Conservation (phyloP, 2,797 vertebrate genomes). For the Xiphorhynchus erythropygius region DNA sequence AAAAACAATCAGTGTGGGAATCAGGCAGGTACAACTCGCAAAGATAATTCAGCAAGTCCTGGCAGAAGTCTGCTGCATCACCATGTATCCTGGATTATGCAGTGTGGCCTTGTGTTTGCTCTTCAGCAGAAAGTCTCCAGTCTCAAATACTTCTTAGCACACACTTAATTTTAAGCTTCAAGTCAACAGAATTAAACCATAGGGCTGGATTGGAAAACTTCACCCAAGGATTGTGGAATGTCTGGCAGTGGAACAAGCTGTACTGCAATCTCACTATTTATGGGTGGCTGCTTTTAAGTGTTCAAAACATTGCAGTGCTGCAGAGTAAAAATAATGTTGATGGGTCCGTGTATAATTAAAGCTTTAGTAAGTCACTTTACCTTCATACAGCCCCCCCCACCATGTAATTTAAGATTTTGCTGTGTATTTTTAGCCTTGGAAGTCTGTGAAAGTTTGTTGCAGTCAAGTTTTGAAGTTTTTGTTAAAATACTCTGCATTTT, state of each 20-base stretch:
- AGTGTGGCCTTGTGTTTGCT: background rate
- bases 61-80: background rate
- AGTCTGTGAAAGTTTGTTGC: constrained; percentile 17
- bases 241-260: constrained; percentile 30
- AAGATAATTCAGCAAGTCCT: background rate
- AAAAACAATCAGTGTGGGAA: background rate
- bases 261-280: constrained; percentile 54
- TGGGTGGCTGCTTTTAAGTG: background rate
- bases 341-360: background rate
- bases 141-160: background rate
- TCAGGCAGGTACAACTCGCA: background rate
- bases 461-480: background rate
- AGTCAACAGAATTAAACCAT: background rate
- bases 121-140: background rate
- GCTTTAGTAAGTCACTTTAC: constrained; percentile 19
- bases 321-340: constrained; percentile 39
- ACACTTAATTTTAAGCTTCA: background rate
- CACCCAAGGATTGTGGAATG: constrained; percentile 22
- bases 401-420: background rate
- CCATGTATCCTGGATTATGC: accelerated
- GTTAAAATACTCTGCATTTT: background rate
- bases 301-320: constrained; percentile 18
- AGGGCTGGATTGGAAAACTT: background rate
- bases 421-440: constrained; percentile 18
- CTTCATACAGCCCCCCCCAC: background rate